A percentile compares a stretch with the other conserved stretches of the same genome.
phyloP scores from a whole-genome alignment of 2,113 vertebrate genomes.

The Crotalus horridus region DNA sequence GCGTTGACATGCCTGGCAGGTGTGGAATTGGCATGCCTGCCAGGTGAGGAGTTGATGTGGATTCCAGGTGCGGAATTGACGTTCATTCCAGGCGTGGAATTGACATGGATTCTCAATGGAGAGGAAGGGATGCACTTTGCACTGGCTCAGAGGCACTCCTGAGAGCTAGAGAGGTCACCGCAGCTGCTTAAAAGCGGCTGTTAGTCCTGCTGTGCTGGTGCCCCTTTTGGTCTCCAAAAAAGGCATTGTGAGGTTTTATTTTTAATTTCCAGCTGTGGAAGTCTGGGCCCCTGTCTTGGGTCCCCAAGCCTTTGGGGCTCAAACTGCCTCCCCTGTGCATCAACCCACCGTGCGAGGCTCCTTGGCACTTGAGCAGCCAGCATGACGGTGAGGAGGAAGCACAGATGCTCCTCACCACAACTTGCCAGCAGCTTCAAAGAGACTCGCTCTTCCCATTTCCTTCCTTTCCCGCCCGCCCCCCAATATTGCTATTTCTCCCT shows the following conservation, averaged over 20 bases:
- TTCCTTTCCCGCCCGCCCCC: neutral
- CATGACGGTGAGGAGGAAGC: neutral
- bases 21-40: too few species aligned
- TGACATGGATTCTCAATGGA: too few species aligned
- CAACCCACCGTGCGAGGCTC: neutral
- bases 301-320: neutral
- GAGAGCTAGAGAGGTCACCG: neutral
- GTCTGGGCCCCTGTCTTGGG: neutral
- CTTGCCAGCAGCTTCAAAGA: neutral
- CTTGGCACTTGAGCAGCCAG: neutral
- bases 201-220: neutral
- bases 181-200: neutral
- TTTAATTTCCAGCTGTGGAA: neutral
- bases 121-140: neutral
- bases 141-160: neutral
- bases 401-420: neutral
- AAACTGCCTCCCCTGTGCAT: neutral
- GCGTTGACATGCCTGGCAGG: too few species aligned
- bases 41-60: neutral
- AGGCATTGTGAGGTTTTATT: neutral
- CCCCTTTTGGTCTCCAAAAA: neutral
- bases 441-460: neutral
- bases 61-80: too few species aligned
- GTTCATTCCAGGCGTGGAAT: too few species aligned
- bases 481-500: neutral